Evolutionary conservation across 2,113 vertebrate genomes (phyloP), one percentile per base, ranked within the genome.

Genomic region (Oncorhynchus kisutch): DNA sequence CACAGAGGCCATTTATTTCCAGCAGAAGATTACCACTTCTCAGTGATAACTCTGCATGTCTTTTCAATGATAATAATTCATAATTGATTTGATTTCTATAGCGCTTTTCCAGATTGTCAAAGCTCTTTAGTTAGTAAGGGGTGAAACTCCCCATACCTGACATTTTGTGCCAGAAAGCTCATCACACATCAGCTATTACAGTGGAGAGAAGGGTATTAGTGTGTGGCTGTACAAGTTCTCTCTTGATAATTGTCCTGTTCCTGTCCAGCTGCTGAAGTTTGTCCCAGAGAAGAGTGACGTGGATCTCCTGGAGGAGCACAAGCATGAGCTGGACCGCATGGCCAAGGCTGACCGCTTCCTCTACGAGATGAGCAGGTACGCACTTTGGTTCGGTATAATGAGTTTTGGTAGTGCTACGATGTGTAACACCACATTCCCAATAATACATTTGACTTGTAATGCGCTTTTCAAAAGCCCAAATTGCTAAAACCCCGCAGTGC

Each of bases 331-430:
- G 68, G 97, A 99, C 81, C 95, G 98, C 34, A 99, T 99, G 98
- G 98, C 98, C 74, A 98, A 96, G 89, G 95, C 98, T 0, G 98
- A 99, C 81, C 91, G 97, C 31, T 99, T 99, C 91, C 94, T 99
- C 83, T 99, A 97, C 0, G 98, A 99, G 90, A 99, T 99, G 98
- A 99, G 98, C 96, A 95, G 97, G 98, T 99, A 70, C n/a, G 13
- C 1, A 22, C 34, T 67, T 25, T 29, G 25, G 5, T 54, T 54
- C 14, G 51, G 51, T 54, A 54, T 54, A 16, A 18, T 45, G 39
- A 45, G 9, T 45, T 45, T 45, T 12, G 8, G 39, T 45, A 45
- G 9, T 45, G 9, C 39, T 45, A 45, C 2, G 11, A 11, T 45
- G 39, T 45, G 39, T 11, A 45, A 45, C 39, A 45, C 39, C 39